Conservation (phyloP, 2,113 vertebrate genomes). For the Caloenas nicobarica region DNA sequence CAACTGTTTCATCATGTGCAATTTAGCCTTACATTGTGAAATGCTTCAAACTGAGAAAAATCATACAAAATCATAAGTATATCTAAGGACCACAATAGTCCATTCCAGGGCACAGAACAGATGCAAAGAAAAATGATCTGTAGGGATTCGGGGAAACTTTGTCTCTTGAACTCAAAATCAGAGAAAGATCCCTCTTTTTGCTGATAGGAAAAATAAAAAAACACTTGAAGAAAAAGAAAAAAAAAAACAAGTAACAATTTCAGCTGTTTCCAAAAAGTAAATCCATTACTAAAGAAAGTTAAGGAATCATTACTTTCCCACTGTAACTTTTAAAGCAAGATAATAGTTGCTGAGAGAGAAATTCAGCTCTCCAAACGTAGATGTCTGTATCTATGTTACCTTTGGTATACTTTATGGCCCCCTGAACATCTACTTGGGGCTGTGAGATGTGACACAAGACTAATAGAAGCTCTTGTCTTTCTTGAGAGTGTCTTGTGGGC, state of each 20-base stretch:
- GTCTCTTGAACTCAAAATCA: not conserved
- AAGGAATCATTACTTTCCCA: fast-evolving
- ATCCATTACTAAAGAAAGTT: not conserved
- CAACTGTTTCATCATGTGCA: not conserved
- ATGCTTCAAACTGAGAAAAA: not conserved
- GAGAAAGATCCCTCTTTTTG: not conserved
- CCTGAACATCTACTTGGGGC: not conserved
- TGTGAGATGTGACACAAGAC: not conserved
- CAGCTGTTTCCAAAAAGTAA: not conserved
- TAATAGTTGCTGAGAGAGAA: not conserved
- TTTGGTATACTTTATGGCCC: not conserved
- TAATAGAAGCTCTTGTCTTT: fast-evolving
- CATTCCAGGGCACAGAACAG: not conserved
- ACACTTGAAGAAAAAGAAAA: not conserved
- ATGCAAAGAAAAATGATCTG: not conserved
- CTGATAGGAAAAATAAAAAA: not conserved
- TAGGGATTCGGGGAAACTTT: not conserved
- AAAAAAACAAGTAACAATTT: not conserved
- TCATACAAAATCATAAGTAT: not conserved
- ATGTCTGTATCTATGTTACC: not conserved
- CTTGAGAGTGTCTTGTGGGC: not conserved
- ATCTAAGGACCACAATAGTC: not conserved
- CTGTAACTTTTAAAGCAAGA: not conserved
- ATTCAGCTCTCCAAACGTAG: not conserved
- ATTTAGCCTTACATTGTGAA: not conserved